A percentile compares a stretch with the other conserved stretches of the same genome.
These are phyloP conservation scores for Peribatodes rhomboidaria DNA, from an alignment of 2,888 invertebrate genomes.

Conservation along the genomic window DNA sequence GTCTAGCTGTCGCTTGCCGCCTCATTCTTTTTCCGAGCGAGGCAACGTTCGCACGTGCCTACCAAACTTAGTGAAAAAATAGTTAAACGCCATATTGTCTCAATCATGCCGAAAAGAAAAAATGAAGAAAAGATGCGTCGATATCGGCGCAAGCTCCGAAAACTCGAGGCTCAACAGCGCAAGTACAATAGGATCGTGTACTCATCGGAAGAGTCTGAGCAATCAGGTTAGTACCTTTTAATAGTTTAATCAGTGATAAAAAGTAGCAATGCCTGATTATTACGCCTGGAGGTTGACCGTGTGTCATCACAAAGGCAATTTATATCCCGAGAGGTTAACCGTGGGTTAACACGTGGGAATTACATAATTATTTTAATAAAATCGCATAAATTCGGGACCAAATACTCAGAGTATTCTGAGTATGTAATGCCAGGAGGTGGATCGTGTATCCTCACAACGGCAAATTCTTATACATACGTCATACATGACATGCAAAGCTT, in stretches of 20 bases:
- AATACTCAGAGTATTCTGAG: neutral
- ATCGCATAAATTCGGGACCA: neutral
- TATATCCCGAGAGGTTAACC: no score
- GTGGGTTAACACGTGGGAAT: neutral
- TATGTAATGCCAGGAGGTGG: slow-evolving; percentile 2
- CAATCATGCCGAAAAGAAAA: neutral
- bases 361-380: neutral
- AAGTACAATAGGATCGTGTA: slow-evolving; percentile 1
- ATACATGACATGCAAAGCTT: neutral
- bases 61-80: slow-evolving; percentile 1
- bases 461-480: no score
- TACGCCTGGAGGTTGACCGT: no score
- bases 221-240: neutral
- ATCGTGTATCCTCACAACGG: neutral
- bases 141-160: slow-evolving; percentile 2
- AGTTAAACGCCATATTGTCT: neutral
- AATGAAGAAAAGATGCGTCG: slow-evolving; percentile 1
- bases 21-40: slow-evolving; percentile 3
- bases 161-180: neutral
- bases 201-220: neutral
- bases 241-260: neutral
- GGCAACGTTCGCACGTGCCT: slow-evolving; percentile 3
- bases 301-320: no score
- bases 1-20: no score
- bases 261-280: no score